Base-by-base conservation (phyloP, 2,113 vertebrate species). In the Stigmatopora argus region DNA sequence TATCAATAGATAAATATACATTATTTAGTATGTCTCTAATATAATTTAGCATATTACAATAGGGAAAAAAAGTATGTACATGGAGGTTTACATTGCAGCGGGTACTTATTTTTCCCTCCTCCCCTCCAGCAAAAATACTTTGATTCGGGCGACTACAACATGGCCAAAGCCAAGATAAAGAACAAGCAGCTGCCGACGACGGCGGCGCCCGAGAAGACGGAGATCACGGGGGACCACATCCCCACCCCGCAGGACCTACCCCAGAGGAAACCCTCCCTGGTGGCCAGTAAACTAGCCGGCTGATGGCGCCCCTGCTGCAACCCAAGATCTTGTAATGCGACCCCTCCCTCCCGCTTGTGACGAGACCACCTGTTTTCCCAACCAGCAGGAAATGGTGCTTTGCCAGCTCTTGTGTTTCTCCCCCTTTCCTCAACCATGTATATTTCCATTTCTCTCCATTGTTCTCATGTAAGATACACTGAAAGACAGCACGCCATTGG, bases 111-210 rank as follows among this genome's bases (percentile, higher is more conserved):
- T 11, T 51, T 60, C 21, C 45, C 34, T 2, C 66, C 4, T 82
- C 45, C 79, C 38, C 57, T 14, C 19, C 81, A 99, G 96, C 96
- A 96, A 96, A 99, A 99, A 78, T 99, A 99, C 85, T 99, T 99
- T 83, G 96, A 99, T 91, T 99, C 97, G 65, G 97, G 97, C 1
- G 96, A 99, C 89, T 99, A 99, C 90, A 99, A 99, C 90, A 98
- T 99, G 97, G 96, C 96, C 57, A 98, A 99, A 89, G 96, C 96
- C 23, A 98, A 98, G 86, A 94, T 96, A 78, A 99, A 98, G 91
- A 98, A 98, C 83, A 99, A 99, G 79, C 95, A 95, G 83, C 89
- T 98, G 70, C 95, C 96, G 4, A 80, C 93, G 19, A 94, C 94
- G 59, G 94, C 94, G 60, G 90, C 94, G n/a, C 90, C 95, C 0